Percentiles rank a stretch among this genome's conserved stretches.
phyloP scores from a whole-genome alignment of 2,113 vertebrate species.

The Hystrix brachyura region DNA sequence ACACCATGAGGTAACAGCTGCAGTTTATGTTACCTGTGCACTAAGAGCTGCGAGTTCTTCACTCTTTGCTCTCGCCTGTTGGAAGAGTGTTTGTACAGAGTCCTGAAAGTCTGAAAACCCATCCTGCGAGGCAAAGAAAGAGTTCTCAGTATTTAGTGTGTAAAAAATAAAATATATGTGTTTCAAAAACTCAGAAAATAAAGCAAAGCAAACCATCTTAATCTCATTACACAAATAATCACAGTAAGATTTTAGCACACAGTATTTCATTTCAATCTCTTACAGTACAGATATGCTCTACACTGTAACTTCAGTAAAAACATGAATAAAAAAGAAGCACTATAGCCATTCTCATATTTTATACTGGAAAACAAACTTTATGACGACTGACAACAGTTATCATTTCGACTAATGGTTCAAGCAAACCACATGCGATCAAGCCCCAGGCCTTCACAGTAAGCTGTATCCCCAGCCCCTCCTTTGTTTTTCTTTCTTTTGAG shows the following conservation, averaged over 20 bases:
- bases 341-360: background rate
- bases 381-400: background rate
- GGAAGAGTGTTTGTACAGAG: slow-evolving; percentile 93
- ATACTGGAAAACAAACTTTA: background rate
- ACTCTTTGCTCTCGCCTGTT: slow-evolving; percentile 95
- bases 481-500: background rate
- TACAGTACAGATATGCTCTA: background rate
- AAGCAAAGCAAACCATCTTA: background rate
- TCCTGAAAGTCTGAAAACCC: slow-evolving; percentile 97
- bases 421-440: background rate
- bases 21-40: slow-evolving; percentile 91
- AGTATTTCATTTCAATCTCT: background rate
- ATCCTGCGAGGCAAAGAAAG: slow-evolving; percentile 88
- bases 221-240: background rate
- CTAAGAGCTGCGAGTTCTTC: slow-evolving; percentile 93
- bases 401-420: background rate
- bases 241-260: background rate
- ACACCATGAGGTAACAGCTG: background rate
- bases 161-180: slow-evolving; percentile 34
- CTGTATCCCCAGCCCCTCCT: background rate
- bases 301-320: slow-evolving; percentile 25
- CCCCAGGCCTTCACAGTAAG: background rate
- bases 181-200: slow-evolving; percentile 17
- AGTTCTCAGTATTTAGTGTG: slow-evolving; percentile 20
- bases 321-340: background rate